Percentiles rank a stretch among this genome's conserved stretches.
phyloP scores from a whole-genome alignment of 2,113 vertebrate species.

The Corythaeola cristata region DNA sequence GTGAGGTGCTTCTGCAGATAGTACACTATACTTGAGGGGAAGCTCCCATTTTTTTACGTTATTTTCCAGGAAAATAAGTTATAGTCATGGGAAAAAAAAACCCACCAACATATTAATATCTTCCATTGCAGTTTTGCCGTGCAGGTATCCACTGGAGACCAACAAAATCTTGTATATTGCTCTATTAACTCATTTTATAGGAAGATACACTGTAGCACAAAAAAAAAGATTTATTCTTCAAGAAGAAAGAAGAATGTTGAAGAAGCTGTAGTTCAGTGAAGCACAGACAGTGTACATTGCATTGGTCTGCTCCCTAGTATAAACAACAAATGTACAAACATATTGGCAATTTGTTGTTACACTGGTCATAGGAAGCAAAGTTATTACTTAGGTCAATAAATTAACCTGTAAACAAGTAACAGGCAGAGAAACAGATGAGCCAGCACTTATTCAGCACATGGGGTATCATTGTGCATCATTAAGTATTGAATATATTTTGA shows the following conservation, averaged over 20 bases:
- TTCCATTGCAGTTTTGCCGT: background rate
- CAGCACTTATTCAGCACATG: background rate
- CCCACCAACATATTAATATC: background rate
- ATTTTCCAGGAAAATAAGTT: background rate
- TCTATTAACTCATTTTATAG: background rate
- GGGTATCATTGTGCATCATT: background rate
- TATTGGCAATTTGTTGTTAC: background rate
- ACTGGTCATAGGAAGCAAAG: background rate
- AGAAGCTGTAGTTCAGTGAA: background rate
- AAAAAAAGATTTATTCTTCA: background rate
- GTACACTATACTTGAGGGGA: background rate
- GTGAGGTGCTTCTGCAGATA: background rate
- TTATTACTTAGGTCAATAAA: background rate
- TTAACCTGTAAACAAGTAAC: background rate
- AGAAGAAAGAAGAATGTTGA: background rate
- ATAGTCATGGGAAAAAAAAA: background rate
- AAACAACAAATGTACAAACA: background rate
- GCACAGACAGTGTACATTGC: background rate
- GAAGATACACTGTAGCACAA: background rate
- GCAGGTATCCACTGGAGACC: background rate
- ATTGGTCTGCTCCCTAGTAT: background rate
- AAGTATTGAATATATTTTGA: background rate
- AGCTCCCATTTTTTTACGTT: background rate
- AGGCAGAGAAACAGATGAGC: background rate
- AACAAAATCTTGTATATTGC: background rate